phyloP scores from a whole-genome alignment of 2,888 invertebrate genomes.

The Napeogenes inachia region DNA sequence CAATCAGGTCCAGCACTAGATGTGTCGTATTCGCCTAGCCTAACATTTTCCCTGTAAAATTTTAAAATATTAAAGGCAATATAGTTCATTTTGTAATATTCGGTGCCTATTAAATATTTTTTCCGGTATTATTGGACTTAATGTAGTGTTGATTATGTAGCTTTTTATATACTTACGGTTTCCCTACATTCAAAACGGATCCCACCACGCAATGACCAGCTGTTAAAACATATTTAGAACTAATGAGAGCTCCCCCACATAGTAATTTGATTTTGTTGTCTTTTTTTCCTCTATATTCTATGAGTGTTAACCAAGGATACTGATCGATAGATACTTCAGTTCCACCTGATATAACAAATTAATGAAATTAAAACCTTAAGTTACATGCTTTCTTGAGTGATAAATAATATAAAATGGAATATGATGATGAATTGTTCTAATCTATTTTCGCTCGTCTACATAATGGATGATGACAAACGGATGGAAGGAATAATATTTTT shows the following conservation, averaged over 20 bases:
- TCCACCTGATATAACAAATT: slow-evolving; percentile 40
- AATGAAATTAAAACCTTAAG: neutral
- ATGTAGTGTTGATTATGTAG: too few species aligned
- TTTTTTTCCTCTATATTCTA: slow-evolving; percentile 52
- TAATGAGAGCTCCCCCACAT: slow-evolving; percentile 70
- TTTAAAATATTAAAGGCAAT: too few species aligned
- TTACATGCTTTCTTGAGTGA: neutral
- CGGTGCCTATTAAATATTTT: too few species aligned
- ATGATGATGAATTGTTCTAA: too few species aligned
- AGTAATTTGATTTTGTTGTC: slow-evolving; percentile 25
- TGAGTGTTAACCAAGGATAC: slow-evolving; percentile 77
- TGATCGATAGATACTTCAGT: slow-evolving; percentile 63
- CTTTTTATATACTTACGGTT: slow-evolving; percentile 54
- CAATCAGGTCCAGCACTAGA: slow-evolving; percentile 58
- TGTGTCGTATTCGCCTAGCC: slow-evolving; percentile 71
- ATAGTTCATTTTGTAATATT: too few species aligned
- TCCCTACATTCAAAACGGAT: slow-evolving; percentile 47
- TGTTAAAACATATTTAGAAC: slow-evolving; percentile 70
- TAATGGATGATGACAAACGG: too few species aligned
- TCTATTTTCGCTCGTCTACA: too few species aligned
- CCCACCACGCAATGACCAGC: slow-evolving; percentile 75
- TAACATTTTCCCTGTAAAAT: slow-evolving; percentile 38
- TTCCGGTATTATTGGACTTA: too few species aligned
- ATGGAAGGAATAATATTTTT: too few species aligned
- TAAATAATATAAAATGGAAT: neutral